Conservation (phyloP, 2,888 invertebrate species). For the Panzeria rudis region DNA sequence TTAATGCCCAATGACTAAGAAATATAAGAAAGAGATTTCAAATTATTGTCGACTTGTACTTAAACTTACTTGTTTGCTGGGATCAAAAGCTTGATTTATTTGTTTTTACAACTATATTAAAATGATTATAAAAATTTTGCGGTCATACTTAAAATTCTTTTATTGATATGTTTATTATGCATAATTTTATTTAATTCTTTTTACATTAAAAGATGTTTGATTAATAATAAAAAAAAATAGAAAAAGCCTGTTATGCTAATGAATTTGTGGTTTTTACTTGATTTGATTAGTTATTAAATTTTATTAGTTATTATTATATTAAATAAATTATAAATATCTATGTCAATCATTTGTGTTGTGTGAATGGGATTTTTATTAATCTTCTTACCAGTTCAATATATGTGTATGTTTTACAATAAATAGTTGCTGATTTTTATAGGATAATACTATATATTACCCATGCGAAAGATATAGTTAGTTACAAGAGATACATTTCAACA, state of each 20-base stretch:
- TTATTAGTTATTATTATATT: background rate
- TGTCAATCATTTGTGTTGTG: no score
- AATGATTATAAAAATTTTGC: background rate
- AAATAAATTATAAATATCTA: background rate
- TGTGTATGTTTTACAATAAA: no score
- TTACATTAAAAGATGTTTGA: background rate
- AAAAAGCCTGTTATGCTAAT: constrained; percentile 38
- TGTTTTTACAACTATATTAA: background rate
- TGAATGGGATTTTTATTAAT: no score
- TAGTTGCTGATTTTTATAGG: no score
- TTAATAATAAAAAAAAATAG: background rate
- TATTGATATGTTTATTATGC: background rate
- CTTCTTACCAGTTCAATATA: no score
- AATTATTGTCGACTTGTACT: background rate
- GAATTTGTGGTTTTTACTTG: constrained; percentile 11
- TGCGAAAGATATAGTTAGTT: no score
- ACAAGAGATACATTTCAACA: no score
- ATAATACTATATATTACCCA: no score
- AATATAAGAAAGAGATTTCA: no score
- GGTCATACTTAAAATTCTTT: constrained; percentile 6
- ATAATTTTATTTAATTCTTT: background rate
- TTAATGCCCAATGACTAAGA: no score
- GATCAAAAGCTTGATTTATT: background rate
- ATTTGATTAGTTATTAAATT: background rate
- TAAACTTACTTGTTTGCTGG: background rate